phyloP scores from a whole-genome alignment of 2,888 invertebrate species.

The Meganola albula region DNA sequence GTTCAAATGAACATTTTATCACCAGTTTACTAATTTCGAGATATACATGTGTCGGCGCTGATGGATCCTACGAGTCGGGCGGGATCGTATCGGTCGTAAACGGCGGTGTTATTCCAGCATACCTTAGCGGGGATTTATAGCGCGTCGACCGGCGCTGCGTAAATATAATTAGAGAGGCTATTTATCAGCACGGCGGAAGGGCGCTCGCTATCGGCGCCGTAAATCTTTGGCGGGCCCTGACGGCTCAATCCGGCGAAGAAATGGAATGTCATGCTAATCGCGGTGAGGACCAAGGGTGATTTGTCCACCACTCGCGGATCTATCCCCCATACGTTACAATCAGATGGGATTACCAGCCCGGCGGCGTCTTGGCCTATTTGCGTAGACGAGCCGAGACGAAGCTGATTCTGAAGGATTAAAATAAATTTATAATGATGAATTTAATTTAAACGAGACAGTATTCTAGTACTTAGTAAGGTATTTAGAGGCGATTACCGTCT shows the following conservation, averaged over 20 bases:
- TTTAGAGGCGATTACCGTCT: slow-evolving; percentile 29
- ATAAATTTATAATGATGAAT: slow-evolving; percentile 15
- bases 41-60: slow-evolving; percentile 49
- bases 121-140: slow-evolving; percentile 62
- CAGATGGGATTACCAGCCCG: slow-evolving; percentile 24
- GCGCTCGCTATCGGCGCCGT: slow-evolving; percentile 65
- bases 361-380: slow-evolving; percentile 14
- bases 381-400: slow-evolving; percentile 7
- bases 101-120: slow-evolving; percentile 61
- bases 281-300: slow-evolving; percentile 32
- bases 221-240: slow-evolving; percentile 62
- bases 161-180: slow-evolving; percentile 76
- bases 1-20: slow-evolving; percentile 44
- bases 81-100: slow-evolving; percentile 49
- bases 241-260: slow-evolving; percentile 67
- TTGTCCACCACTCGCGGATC: slow-evolving; percentile 34
- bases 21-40: slow-evolving; percentile 46
- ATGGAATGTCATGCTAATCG: slow-evolving; percentile 49
- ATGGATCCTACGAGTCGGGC: slow-evolving; percentile 46
- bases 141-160: slow-evolving; percentile 67
- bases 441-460: slow-evolving; percentile 7
- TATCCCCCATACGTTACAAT: slow-evolving; percentile 50
- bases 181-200: slow-evolving; percentile 73
- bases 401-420: slow-evolving; percentile 3
- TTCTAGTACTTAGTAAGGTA: slow-evolving; percentile 10